Base-by-base conservation (phyloP, 2,888 invertebrate genomes). In the Clistopyga incitator region DNA sequence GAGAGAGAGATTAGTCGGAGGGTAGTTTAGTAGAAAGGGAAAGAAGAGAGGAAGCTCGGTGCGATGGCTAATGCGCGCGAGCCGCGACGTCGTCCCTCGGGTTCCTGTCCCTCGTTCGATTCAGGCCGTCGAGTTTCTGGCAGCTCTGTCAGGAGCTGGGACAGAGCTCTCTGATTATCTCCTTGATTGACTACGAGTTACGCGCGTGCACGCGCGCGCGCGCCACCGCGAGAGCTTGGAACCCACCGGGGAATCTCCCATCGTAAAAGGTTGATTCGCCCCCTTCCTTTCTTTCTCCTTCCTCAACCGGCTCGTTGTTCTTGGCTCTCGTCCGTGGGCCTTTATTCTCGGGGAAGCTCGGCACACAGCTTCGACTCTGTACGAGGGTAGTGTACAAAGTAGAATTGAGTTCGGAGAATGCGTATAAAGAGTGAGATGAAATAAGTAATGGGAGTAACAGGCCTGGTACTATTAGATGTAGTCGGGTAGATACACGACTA, bases 151-250 rank as follows among this genome's bases (percentile, higher is more conserved):
- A 74, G 65, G 76, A 78, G 61, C 61, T 74, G 52, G 71, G 85
- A 78, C 77, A 80, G 61, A 50, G 79, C 79, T 85, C 79, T 82
- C 79, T 82, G 87, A 87, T 87, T 87, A 87, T 87, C 87, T 87
- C 83, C 76, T 84, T 86, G 87, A 87, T 87, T 87, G 86, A 87
- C 85, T 87, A 82, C 82, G 85, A 82, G 81, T 81, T 85, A 85
- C 78, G 81, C 85, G 75, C 67, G 86, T 85, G 72, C 81, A 82
- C 74, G 80, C 68, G 83, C 68, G 72, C 74, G 80, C 68, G 83
- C 68, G 72, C 78, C 65, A 20, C 78, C 59, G 61, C 71, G 65
- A 68, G 71, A 56, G 56, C 71, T 64, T 54, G 54, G 68, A 81
- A 86, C 81, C 76, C 84, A 79, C 86, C 72, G 80, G 85, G 85